phyloP scores from a whole-genome alignment of 2,888 invertebrate species.

The Caenorhabditis macrosperma region DNA sequence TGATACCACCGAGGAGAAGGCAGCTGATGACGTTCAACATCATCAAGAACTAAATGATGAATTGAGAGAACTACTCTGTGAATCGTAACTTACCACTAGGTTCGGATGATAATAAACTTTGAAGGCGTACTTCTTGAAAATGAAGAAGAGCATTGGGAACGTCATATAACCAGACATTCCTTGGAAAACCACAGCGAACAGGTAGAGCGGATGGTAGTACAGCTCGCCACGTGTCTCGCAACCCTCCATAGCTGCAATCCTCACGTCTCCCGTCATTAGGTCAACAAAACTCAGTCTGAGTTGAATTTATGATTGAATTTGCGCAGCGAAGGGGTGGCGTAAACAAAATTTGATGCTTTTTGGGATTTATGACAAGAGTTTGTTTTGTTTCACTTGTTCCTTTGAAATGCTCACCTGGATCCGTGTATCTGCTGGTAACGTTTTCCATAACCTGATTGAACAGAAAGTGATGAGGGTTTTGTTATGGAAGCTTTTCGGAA shows the following conservation, averaged over 20 bases:
- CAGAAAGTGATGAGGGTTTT: neutral
- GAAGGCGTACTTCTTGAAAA: slow-evolving; percentile 45
- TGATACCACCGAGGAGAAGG: slow-evolving; percentile 28
- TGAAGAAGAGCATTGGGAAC: slow-evolving; percentile 27
- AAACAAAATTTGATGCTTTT: too few relatives aligned
- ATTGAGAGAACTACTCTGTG: too few relatives aligned
- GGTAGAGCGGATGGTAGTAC: slow-evolving; percentile 31
- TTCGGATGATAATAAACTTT: slow-evolving; percentile 54
- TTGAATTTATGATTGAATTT: neutral
- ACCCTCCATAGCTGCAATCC: slow-evolving; percentile 42
- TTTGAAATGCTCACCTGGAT: slow-evolving; percentile 59
- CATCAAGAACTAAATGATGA: slow-evolving; percentile 38
- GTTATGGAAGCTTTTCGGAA: neutral
- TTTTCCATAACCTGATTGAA: slow-evolving; percentile 16
- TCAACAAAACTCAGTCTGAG: neutral
- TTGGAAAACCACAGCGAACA: slow-evolving; percentile 36
- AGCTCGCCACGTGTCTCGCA: slow-evolving; percentile 40
- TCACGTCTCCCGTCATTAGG: neutral
- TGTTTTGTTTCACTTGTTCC: too few relatives aligned
- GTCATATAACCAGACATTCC: slow-evolving; percentile 38
- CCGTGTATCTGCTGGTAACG: slow-evolving; percentile 33
- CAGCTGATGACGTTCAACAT: slow-evolving; percentile 33
- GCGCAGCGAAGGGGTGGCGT: neutral
- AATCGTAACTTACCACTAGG: slow-evolving; percentile 35
- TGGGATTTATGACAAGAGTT: too few relatives aligned